These are phyloP conservation scores for Patiria pectinifera DNA, from an alignment of 53 echinoderm and acorn worm species.

Conservation along the genomic window DNA sequence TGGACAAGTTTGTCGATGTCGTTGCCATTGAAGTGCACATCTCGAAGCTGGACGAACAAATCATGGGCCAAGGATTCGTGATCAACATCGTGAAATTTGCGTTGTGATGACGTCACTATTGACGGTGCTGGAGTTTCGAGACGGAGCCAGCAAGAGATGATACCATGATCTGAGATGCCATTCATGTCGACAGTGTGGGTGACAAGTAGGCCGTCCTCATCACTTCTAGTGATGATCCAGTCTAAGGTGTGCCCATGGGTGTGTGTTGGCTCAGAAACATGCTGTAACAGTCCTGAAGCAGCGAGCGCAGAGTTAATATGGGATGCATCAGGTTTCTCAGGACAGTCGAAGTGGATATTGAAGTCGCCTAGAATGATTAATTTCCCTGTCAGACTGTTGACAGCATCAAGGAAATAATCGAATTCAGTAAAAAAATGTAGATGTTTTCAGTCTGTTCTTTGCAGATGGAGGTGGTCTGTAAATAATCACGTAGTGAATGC, in stretches of 20 bases:
- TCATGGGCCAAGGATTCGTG: slow-evolving; percentile 1
- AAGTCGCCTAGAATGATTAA: not conserved
- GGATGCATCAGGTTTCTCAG: too few relatives aligned
- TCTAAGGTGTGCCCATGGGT: slow-evolving; percentile 24
- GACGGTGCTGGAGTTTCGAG: not conserved
- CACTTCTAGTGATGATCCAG: not conserved
- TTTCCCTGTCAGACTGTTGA: slow-evolving; percentile 10
- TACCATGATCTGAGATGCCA: slow-evolving; percentile 16
- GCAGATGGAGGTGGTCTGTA: not conserved
- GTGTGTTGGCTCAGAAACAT: not conserved
- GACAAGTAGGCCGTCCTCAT: slow-evolving; percentile 15
- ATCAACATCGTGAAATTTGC: not conserved
- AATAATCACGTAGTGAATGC: not conserved
- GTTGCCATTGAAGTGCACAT: not conserved
- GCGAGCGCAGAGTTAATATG: too few relatives aligned
- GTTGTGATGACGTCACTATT: not conserved
- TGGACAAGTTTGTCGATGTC: slow-evolving; percentile 20
- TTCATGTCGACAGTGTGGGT: slow-evolving; percentile 14
- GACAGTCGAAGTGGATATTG: too few relatives aligned
- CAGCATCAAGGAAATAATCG: not conserved
- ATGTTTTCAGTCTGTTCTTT: slow-evolving; percentile 13
- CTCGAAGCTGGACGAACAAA: not conserved
- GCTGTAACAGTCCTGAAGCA: too few relatives aligned
- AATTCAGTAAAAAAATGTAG: not conserved
- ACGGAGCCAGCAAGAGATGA: not conserved